Evolutionary conservation across 1,140 invertebrate genomes (phyloP).

Genomic region (Rhysida immarginata): DNA sequence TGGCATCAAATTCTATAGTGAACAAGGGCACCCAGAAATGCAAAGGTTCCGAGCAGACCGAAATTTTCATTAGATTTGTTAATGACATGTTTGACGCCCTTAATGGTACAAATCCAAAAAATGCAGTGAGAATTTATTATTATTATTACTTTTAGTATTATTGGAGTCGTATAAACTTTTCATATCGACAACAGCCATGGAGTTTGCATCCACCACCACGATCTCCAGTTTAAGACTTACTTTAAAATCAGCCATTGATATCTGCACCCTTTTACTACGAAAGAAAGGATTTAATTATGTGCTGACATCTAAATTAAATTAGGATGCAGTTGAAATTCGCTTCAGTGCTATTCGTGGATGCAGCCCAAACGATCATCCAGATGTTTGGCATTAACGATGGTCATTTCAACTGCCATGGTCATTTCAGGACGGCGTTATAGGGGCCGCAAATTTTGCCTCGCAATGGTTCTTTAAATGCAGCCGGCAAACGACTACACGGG

Average conservation of each 20-base stretch:
- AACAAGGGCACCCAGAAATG: not conserved
- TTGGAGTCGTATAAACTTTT: not conserved
- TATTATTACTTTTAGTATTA: not conserved
- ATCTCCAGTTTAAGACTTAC: not conserved
- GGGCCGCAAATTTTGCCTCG: too few species aligned
- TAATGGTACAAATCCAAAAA: not conserved
- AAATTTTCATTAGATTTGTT: not conserved
- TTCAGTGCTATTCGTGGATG: not conserved
- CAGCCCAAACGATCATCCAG: too few species aligned
- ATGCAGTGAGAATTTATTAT: not conserved
- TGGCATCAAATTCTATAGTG: slow-evolving; percentile 1
- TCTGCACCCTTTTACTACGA: not conserved
- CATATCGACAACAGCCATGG: not conserved
- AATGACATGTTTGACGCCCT: slow-evolving; percentile 1
- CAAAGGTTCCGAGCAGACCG: not conserved
- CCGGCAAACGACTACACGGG: too few species aligned
- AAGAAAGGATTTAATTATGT: not conserved
- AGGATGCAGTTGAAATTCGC: slow-evolving; percentile 4
- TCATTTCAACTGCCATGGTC: too few species aligned
- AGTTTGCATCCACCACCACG: not conserved
- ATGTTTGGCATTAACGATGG: not conserved
- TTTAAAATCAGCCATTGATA: not conserved
- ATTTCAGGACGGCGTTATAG: too few species aligned
- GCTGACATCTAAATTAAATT: not conserved
- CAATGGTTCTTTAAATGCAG: too few species aligned